Percentiles rank a stretch among this genome's conserved stretches.
Conservation (phyloP, 2,113 vertebrate species). For the Ancistrus triradiatus region DNA sequence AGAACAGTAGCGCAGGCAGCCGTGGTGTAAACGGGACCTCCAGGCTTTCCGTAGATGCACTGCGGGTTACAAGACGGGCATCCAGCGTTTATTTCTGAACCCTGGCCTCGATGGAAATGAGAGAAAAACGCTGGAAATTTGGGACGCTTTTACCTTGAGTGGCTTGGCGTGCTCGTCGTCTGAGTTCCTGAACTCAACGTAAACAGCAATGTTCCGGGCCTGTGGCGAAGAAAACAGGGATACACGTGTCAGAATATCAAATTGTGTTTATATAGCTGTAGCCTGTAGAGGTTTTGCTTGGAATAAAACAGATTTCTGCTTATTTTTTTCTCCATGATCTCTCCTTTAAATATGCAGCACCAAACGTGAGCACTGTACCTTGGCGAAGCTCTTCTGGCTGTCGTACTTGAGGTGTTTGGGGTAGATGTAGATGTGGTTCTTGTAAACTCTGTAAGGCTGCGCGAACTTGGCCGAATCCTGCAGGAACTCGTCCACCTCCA, state of each 20-base stretch:
- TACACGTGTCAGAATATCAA: no score
- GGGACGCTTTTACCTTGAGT: conserved; percentile 74
- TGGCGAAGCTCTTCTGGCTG: conserved; percentile 93
- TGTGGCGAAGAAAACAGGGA: conserved; percentile 57
- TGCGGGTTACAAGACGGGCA: conserved; percentile 48
- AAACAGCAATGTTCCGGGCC: conserved; percentile 93
- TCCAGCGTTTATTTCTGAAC: not conserved
- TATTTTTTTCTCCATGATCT: no score
- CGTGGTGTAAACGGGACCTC: conserved; percentile 82
- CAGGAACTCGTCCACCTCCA: conserved; percentile 94
- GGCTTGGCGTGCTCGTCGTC: conserved; percentile 87
- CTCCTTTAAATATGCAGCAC: no score
- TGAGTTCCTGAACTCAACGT: conserved; percentile 88
- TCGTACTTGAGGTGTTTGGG: conserved; percentile 97
- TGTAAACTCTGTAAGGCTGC: conserved; percentile 88
- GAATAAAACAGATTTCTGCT: no score
- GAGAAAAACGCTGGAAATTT: conserved; percentile 8
- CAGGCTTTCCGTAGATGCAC: conserved; percentile 96
- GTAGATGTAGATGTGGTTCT: conserved; percentile 96
- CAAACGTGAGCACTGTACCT: no score
- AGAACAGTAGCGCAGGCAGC: conserved; percentile 84
- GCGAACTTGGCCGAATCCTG: conserved; percentile 86
- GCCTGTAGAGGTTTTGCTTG: no score
- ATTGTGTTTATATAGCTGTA: no score
- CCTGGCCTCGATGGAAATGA: conserved; percentile 8